These are phyloP conservation scores for Odontophorus gujanensis DNA, from an alignment of 2,113 vertebrate genomes.

Conservation along the genomic window DNA sequence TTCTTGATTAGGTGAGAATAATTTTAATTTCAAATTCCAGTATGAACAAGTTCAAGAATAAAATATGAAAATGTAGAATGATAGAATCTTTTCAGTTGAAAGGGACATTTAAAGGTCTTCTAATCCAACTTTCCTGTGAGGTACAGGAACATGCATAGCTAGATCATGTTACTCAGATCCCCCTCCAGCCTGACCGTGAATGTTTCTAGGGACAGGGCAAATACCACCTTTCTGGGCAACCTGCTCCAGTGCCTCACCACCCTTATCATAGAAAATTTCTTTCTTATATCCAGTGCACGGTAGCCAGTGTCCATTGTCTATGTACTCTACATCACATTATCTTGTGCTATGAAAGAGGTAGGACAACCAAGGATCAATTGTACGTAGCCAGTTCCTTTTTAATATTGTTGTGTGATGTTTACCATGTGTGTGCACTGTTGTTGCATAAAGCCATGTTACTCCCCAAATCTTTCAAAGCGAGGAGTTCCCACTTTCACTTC, in stretches of 20 bases:
- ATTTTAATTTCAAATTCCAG: not conserved
- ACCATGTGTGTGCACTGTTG: not conserved
- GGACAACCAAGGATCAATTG: not conserved
- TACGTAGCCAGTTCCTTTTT: not conserved
- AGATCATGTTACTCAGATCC: not conserved
- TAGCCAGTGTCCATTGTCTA: not conserved
- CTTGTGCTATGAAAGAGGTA: not conserved
- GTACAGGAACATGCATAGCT: not conserved
- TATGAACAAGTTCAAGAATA: not conserved
- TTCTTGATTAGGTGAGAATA: not conserved
- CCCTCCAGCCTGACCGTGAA: not conserved
- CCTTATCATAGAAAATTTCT: too few relatives aligned
- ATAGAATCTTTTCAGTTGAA: not conserved
- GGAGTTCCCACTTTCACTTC: not conserved
- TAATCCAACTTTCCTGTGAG: not conserved
- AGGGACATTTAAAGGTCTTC: not conserved
- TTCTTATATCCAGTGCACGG: not conserved
- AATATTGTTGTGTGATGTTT: not conserved
- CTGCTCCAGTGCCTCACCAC: not conserved
- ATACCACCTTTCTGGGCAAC: not conserved
- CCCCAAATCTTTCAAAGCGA: not conserved
- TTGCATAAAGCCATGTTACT: not conserved
- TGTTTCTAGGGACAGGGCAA: not conserved
- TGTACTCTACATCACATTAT: not conserved
- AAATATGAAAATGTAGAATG: not conserved